phyloP scores from a whole-genome alignment of 2,113 vertebrate genomes.

The Willisornis vidua region DNA sequence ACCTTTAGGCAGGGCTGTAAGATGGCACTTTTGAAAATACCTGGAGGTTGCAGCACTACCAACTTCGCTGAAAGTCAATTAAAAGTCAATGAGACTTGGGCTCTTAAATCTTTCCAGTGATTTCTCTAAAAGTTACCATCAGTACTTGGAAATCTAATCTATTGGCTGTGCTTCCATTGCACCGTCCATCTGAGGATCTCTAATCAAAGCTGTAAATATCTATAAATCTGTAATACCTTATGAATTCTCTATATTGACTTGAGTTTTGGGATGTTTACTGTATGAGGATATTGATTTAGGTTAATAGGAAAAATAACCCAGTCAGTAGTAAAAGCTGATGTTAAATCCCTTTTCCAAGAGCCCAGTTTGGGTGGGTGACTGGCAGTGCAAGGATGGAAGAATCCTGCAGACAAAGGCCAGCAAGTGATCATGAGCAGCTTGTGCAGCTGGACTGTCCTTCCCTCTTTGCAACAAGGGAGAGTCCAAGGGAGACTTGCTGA shows the following conservation, averaged over 20 bases:
- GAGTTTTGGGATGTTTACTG: constrained; percentile 46
- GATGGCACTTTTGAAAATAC: neutral
- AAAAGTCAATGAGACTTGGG: neutral
- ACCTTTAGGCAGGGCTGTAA: neutral
- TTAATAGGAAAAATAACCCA: constrained; percentile 47
- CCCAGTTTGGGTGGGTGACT: rapidly evolving
- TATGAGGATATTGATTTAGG: constrained; percentile 52
- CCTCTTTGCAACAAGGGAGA: rapidly evolving
- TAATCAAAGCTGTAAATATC: constrained; percentile 53
- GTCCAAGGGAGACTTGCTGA: neutral
- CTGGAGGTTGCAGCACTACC: neutral
- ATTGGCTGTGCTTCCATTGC: neutral
- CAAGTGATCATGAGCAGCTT: rapidly evolving
- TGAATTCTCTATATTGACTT: constrained; percentile 44
- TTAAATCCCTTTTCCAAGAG: neutral
- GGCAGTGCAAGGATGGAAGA: neutral
- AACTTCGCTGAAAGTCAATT: constrained; percentile 27
- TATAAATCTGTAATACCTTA: constrained; percentile 46
- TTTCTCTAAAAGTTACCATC: constrained; percentile 18
- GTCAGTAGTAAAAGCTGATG: neutral
- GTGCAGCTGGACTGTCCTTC: neutral
- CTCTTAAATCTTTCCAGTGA: constrained; percentile 12
- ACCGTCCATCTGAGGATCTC: constrained; percentile 1
- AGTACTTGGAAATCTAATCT: constrained; percentile 34
- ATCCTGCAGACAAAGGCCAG: neutral